Percentiles rank a stretch among this genome's conserved stretches.
Conservation (phyloP, 2,888 invertebrate species). For the Volucella inflata region DNA sequence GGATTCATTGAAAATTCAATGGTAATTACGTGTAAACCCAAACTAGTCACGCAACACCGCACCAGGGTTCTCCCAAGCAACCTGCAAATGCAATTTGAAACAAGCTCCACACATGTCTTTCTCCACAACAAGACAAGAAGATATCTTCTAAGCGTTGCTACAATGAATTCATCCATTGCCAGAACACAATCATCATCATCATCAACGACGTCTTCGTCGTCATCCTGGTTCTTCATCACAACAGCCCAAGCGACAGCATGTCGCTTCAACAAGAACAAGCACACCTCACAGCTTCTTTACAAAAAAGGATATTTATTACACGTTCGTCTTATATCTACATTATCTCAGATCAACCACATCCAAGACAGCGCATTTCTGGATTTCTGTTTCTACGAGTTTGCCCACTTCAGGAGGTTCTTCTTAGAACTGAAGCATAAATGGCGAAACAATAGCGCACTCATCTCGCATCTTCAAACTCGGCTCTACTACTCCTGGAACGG, state of each 20-base stretch:
- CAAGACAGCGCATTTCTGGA: neutral
- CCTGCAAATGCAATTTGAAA: constrained; percentile 18
- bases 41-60: constrained; percentile 47
- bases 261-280: constrained; percentile 9
- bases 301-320: constrained; percentile 69
- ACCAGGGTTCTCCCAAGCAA: constrained; percentile 4
- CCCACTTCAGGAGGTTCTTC: constrained; percentile 22
- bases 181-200: constrained; percentile 7
- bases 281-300: constrained; percentile 7
- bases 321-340: constrained; percentile 70
- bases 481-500: neutral
- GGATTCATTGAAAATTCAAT: constrained; percentile 45
- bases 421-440: constrained; percentile 46
- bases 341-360: constrained; percentile 57
- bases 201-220: neutral
- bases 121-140: neutral
- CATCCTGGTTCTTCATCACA: constrained; percentile 7
- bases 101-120: constrained; percentile 14
- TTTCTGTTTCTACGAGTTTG: neutral
- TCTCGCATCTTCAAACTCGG: constrained; percentile 18
- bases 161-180: constrained; percentile 48
- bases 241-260: constrained; percentile 3
- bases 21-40: constrained; percentile 59
- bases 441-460: constrained; percentile 66
- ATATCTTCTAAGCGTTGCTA: constrained; percentile 25